Percentiles rank a stretch among this genome's conserved stretches.
Conservation (phyloP, 2,113 vertebrate species). For the Syrrhaptes paradoxus region DNA sequence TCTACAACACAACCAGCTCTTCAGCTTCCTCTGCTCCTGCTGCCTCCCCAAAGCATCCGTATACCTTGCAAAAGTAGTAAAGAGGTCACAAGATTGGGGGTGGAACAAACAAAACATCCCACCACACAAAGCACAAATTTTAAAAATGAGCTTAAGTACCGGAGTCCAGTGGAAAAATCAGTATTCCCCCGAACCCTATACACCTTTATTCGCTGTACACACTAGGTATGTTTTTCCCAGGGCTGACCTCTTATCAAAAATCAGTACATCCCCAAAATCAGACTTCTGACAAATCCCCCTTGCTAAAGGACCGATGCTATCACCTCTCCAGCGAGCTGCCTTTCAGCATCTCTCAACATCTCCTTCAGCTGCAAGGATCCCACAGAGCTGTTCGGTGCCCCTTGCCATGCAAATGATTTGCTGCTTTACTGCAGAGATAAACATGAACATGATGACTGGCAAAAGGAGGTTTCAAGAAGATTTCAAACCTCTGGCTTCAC, state of each 20-base stretch:
- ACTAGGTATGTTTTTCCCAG: neutral
- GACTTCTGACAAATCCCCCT: neutral
- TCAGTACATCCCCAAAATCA: neutral
- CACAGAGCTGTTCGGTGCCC: neutral
- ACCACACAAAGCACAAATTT: neutral
- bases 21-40: neutral
- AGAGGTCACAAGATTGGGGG: neutral
- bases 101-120: no score
- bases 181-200: neutral
- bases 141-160: neutral
- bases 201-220: neutral
- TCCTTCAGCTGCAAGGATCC: neutral
- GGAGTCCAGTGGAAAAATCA: neutral
- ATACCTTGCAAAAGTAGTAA: neutral
- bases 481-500: neutral
- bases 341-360: neutral
- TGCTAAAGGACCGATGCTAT: neutral
- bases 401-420: neutral
- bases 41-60: neutral
- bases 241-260: neutral
- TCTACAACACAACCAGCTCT: neutral
- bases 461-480: neutral
- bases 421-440: neutral
- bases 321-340: neutral
- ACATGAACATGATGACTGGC: neutral